Conservation (phyloP, 1,140 invertebrate genomes). For the Chelonus insularis region DNA sequence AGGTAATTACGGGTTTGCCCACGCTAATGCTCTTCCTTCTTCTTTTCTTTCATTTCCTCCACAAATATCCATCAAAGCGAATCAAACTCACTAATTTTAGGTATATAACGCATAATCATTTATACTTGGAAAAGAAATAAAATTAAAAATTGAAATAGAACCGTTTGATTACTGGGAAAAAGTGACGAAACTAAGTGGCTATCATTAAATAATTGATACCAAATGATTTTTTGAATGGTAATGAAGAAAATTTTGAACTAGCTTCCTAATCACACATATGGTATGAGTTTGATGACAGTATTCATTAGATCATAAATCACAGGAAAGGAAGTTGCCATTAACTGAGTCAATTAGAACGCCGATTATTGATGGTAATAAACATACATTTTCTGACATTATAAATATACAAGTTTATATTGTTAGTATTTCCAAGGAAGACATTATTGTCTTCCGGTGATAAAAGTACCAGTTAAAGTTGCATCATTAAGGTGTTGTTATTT, state of each 20-base stretch:
- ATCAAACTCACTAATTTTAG: slow-evolving; percentile 32
- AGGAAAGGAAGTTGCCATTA: neutral
- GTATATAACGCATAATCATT: no score
- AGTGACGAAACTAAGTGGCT: no score
- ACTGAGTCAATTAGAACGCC: neutral
- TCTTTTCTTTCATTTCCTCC: neutral
- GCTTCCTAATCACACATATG: no score
- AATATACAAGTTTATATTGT: neutral
- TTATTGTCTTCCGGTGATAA: slow-evolving; percentile 19
- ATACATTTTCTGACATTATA: neutral
- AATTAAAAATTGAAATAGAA: no score
- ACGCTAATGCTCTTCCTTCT: slow-evolving; percentile 42
- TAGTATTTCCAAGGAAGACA: slow-evolving; percentile 19
- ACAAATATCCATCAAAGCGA: slow-evolving; percentile 45
- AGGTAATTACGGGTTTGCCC: slow-evolving; percentile 55
- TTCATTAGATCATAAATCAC: neutral
- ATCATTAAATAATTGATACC: no score
- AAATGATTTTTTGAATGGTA: no score
- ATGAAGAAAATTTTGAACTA: no score
- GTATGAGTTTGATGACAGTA: slow-evolving; percentile 32
- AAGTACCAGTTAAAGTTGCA: neutral
- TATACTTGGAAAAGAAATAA: no score
- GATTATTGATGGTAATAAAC: no score
- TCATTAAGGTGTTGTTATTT: neutral
- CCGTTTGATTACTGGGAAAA: no score